Evolutionary conservation across 37 sponge, comb jelly and placozoan species (phyloP).

Genomic region (Haliclona indistincta): DNA sequence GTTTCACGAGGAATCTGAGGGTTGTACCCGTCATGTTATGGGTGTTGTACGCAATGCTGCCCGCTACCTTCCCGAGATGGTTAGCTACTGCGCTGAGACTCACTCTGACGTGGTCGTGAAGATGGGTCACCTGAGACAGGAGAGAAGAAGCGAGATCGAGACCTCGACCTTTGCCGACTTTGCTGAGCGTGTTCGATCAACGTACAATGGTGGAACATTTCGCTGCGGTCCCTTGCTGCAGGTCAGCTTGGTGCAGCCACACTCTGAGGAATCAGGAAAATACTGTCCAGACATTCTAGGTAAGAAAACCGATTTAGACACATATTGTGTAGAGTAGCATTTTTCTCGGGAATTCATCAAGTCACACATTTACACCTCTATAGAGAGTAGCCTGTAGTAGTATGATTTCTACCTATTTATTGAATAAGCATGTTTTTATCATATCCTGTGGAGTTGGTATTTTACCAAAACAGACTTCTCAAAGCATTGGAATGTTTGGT

Average conservation of each 20-base stretch:
- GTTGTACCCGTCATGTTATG: conserved; percentile 79
- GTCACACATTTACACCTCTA: no score
- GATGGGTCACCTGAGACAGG: conserved; percentile 57
- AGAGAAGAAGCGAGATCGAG: conserved; percentile 63
- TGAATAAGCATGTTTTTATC: no score
- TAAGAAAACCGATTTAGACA: conserved; percentile 20
- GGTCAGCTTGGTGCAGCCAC: conserved; percentile 83
- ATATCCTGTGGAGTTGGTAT: no score
- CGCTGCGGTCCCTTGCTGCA: conserved; percentile 84
- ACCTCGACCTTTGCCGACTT: conserved; percentile 74
- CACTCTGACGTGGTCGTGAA: conserved; percentile 60
- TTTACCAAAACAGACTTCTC: no score
- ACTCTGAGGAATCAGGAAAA: conserved; percentile 87
- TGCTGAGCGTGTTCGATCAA: conserved; percentile 34
- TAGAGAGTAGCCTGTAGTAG: no score
- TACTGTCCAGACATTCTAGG: conserved; percentile 58
- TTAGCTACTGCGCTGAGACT: conserved; percentile 50
- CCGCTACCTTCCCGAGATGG: conserved; percentile 70
- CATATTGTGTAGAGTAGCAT: not conserved
- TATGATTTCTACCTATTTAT: no score
- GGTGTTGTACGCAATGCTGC: conserved; percentile 74
- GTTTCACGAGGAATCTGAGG: conserved; percentile 51
- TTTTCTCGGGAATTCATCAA: not conserved
- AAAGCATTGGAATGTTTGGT: no score
- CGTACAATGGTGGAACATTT: conserved; percentile 62